phyloP scores from a whole-genome alignment of 2,113 vertebrate species.

The Sylvicapra grimmia region DNA sequence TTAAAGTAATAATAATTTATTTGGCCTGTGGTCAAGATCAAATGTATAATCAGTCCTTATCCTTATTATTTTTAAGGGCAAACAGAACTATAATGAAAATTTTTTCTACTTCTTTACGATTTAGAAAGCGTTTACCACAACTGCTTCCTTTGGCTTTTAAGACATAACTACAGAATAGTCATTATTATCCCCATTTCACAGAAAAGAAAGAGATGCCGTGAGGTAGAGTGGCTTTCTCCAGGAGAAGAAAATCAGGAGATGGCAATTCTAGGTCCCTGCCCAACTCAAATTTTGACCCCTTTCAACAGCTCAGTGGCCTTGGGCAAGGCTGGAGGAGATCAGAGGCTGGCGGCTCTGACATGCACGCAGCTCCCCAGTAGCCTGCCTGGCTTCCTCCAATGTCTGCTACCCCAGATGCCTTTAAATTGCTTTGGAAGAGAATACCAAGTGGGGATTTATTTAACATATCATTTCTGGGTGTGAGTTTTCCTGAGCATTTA shows the following conservation, averaged over 20 bases:
- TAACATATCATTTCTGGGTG: slow-evolving; percentile 73
- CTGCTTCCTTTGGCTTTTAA: background rate
- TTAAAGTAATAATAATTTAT: background rate
- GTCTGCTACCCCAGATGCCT: background rate
- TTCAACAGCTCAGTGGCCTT: background rate
- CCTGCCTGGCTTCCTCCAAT: background rate
- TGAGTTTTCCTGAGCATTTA: slow-evolving; percentile 73
- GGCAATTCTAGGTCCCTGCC: background rate
- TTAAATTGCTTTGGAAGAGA: slow-evolving; percentile 61
- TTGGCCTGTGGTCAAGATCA: background rate
- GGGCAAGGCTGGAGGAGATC: background rate
- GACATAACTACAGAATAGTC: background rate
- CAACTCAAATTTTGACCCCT: background rate
- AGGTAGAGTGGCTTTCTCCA: background rate
- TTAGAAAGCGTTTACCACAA: background rate
- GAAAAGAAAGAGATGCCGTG: background rate
- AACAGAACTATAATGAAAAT: background rate
- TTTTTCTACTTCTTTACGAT: background rate
- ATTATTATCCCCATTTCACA: background rate
- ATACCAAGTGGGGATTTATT: slow-evolving; percentile 67
- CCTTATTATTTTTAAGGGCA: background rate
- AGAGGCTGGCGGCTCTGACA: background rate
- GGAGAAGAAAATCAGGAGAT: background rate
- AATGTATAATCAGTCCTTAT: background rate
- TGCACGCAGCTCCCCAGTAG: background rate